A percentile compares a stretch with the other conserved stretches of the same genome.
Conservation (phyloP, 2,888 invertebrate species). For the Brenthis hecate region DNA sequence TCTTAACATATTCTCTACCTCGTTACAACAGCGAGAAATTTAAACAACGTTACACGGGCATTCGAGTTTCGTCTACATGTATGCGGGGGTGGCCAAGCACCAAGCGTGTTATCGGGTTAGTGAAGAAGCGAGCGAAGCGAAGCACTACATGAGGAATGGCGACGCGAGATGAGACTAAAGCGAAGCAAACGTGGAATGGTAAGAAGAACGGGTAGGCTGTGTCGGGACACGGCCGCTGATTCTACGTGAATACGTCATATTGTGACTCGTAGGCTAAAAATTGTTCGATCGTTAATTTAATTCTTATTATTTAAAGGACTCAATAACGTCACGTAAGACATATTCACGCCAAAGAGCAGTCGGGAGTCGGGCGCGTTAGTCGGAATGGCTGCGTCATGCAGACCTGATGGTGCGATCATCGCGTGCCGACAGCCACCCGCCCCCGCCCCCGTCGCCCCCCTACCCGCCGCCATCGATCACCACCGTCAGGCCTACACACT, state of each 20-base stretch:
- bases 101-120: conserved; percentile 66
- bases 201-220: conserved; percentile 55
- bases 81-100: conserved; percentile 56
- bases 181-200: conserved; percentile 68
- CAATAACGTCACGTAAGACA: neutral
- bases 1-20: conserved; percentile 72
- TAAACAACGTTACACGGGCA: conserved; percentile 65
- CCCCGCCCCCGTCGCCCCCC: conserved; percentile 36
- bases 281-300: no score
- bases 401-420: conserved; percentile 73
- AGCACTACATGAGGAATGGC: conserved; percentile 57
- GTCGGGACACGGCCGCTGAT: conserved; percentile 13
- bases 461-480: conserved; percentile 63
- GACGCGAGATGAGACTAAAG: conserved; percentile 50
- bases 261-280: no score
- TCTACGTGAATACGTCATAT: conserved; percentile 18
- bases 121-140: conserved; percentile 60
- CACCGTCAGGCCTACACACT: conserved; percentile 80
- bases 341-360: conserved; percentile 35
- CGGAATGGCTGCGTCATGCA: conserved; percentile 70
- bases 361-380: conserved; percentile 62
- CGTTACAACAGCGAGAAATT: conserved; percentile 72
- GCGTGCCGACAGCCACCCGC: conserved; percentile 27
- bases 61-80: conserved; percentile 41
- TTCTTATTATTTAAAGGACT: no score